Percentiles rank a stretch among this genome's conserved stretches.
Evolutionary conservation across 1,140 invertebrate genomes (phyloP).

Genomic region (Drosophila elegans): DNA sequence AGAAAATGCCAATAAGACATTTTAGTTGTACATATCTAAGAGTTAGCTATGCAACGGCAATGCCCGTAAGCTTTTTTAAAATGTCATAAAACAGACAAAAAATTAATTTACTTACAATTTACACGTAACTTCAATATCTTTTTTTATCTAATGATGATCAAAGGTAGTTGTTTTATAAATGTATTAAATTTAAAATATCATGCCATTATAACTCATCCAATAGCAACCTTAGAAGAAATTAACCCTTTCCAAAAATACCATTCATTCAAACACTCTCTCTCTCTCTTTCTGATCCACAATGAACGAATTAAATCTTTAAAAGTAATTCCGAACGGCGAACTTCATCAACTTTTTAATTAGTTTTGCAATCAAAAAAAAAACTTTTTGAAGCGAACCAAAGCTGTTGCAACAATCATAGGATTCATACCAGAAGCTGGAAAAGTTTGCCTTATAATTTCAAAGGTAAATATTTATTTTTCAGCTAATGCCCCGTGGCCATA

Average conservation of each 20-base stretch:
- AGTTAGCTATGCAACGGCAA: too few species aligned
- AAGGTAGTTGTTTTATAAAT: too few species aligned
- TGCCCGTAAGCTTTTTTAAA: too few species aligned
- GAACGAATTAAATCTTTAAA: conserved; percentile 63
- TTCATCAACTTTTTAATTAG: conserved; percentile 82
- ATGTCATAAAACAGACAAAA: too few species aligned
- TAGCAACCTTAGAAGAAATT: conserved; percentile 32
- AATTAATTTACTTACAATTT: too few species aligned
- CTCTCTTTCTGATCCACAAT: conserved; percentile 1
- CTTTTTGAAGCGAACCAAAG: conserved; percentile 45
- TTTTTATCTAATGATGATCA: too few species aligned
- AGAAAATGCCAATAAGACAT: too few species aligned
- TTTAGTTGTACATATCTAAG: too few species aligned
- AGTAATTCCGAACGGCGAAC: conserved; percentile 67
- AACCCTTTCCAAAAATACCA: conserved; percentile 5
- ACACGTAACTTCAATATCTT: too few species aligned
- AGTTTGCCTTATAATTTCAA: conserved; percentile 79
- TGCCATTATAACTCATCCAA: background rate
- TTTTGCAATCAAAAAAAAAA: conserved; percentile 73
- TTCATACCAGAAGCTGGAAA: conserved; percentile 46
- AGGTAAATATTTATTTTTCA: conserved; percentile 80
- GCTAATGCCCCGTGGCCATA: conserved; percentile 79
- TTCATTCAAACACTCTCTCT: conserved; percentile 4
- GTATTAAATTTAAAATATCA: too few species aligned
- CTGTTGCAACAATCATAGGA: conserved; percentile 52